Percentiles rank a stretch among this genome's conserved stretches.
Conservation (phyloP, 2,113 vertebrate genomes). For the Ivindomyrus marchei region DNA sequence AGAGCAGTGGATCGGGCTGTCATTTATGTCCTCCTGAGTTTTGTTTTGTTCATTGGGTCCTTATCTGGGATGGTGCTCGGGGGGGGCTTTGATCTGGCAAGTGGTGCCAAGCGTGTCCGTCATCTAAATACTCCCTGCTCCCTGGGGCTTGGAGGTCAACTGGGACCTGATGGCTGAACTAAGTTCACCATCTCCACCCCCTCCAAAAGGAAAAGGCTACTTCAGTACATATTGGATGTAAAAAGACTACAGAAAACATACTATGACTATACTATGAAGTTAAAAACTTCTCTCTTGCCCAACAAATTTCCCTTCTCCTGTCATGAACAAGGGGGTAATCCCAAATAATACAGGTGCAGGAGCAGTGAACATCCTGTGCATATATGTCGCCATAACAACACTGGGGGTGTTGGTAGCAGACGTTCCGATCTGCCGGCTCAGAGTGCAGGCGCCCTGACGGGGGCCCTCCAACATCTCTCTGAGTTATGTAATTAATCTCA, state of each 20-base stretch:
- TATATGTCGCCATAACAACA: no score
- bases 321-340: no score
- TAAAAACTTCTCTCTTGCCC: not conserved
- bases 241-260: not conserved
- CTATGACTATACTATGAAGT: not conserved
- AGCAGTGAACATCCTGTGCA: no score
- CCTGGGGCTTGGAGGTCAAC: constrained; percentile 21
- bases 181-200: not conserved
- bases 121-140: constrained; percentile 14
- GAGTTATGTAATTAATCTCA: no score
- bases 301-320: not conserved
- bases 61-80: not conserved
- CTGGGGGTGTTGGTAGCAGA: no score
- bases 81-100: constrained; percentile 22
- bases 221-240: not conserved
- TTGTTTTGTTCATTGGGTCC: constrained; percentile 14
- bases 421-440: no score
- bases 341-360: no score
- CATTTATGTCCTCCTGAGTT: constrained; percentile 9
- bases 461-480: no score
- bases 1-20: not conserved
- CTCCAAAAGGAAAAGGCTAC: not conserved
- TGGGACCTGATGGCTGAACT: not conserved
- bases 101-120: constrained; percentile 11
- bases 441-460: no score